These are phyloP conservation scores for Tragelaphus oryx DNA, from an alignment of 2,797 vertebrate species.

Conservation along the genomic window DNA sequence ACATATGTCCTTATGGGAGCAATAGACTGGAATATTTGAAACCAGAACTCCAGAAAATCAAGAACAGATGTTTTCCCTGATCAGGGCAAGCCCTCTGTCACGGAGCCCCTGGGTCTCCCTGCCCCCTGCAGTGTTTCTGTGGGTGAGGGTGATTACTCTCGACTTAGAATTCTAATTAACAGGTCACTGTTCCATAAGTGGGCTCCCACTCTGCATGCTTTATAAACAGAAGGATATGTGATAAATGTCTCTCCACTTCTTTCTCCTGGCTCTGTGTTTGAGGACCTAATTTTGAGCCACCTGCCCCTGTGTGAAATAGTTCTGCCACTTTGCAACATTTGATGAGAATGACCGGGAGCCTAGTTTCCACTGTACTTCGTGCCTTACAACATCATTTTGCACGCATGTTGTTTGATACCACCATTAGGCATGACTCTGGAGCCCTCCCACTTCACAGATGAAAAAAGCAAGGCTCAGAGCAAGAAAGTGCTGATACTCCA, in stretches of 20 bases:
- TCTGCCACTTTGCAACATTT: neutral
- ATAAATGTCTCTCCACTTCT: neutral
- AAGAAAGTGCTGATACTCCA: neutral
- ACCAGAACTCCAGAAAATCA: neutral
- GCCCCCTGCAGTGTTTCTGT: neutral
- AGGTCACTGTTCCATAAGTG: neutral
- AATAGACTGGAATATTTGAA: neutral
- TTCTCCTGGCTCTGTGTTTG: neutral
- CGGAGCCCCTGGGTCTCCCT: neutral
- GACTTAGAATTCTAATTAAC: neutral
- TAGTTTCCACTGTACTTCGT: fast-evolving
- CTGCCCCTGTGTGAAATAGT: neutral
- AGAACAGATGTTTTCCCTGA: neutral
- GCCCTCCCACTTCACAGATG: neutral
- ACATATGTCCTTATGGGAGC: neutral
- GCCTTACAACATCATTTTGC: neutral
- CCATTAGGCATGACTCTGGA: neutral
- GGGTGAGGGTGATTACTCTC: neutral
- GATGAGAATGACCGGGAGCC: too few relatives aligned
- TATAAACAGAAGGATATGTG: neutral
- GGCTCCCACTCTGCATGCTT: neutral
- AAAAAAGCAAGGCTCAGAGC: neutral
- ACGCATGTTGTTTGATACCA: fast-evolving
- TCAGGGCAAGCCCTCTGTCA: neutral
- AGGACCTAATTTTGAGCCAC: neutral